Base-by-base conservation (phyloP, 2,113 vertebrate genomes). In the Synchiropus splendidus region DNA sequence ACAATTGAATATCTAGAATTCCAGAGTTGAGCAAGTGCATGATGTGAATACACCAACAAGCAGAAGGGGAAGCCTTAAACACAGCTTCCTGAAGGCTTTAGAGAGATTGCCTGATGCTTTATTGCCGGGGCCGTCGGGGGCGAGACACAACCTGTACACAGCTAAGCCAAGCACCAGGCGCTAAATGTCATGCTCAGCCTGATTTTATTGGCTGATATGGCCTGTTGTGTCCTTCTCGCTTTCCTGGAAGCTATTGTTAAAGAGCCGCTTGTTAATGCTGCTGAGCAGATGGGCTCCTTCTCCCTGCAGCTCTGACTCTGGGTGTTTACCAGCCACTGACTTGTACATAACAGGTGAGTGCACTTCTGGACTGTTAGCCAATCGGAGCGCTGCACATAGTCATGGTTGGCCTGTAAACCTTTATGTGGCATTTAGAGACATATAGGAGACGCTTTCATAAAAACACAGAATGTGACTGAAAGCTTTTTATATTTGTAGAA, bases 171-270 rank as follows among this genome's bases (percentile, higher is more conserved):
- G 51, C 73, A 68, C 64, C 69, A 78, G 68, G 67, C 67, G 57
- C 64, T 83, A 84, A 87, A 87, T 87, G 81, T 84, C 82, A 87
- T 68, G 83, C 78, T 74, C 73, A 75, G 78, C 63, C 74, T 80
- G 72, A 75, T 79, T 86, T 87, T 87, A 87, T 87, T 83, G 78
- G 76, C 68, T 76, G 68, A 74, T 80, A 60, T 41, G 70, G 68
- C 73, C 67, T 72, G 70, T 80, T 77, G 80, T 84, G 78, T 78
- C 81, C 77, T 83, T 85, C 79, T 78, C 50, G 53, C 52, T 52
- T 78, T 77, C 74, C 70, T 67, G 65, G 68, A 75, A 58, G 65
- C 78, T 55, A 79, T 83, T 83, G 86, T 86, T 83, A 81, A 84
- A 84, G 63, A 79, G 78, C 60, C 73, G 70, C 69, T 81, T 81